Conservation (phyloP, 2,888 invertebrate genomes). For the Eupithecia inturbata region DNA sequence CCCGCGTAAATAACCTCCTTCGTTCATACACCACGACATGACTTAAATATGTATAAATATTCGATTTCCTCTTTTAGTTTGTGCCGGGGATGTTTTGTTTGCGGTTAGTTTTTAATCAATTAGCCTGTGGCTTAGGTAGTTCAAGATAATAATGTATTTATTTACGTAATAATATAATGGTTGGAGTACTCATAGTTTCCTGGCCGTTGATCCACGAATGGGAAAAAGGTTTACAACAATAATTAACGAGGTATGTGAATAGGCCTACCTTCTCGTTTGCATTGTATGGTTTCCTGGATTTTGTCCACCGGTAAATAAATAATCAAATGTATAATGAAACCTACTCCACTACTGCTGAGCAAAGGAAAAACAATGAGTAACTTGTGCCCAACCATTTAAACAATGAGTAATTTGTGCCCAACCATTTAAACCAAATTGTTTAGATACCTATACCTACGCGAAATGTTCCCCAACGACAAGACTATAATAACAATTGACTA, state of each 20-base stretch:
- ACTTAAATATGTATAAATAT: neutral
- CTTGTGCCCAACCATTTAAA: neutral
- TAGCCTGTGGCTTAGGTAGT: neutral
- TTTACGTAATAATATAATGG: conserved; percentile 1
- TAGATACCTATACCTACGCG: no score
- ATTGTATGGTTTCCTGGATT: neutral
- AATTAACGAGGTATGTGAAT: neutral
- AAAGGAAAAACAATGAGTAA: neutral
- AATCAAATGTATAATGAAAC: neutral
- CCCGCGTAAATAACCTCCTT: neutral
- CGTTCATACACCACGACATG: neutral
- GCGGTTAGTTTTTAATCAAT: neutral
- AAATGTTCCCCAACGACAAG: no score
- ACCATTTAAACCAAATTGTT: no score
- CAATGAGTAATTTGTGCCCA: no score
- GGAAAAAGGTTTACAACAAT: neutral
- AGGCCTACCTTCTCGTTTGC: neutral
- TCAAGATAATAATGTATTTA: neutral
- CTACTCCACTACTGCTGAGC: neutral
- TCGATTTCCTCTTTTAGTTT: neutral
- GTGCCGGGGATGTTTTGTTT: conserved; percentile 9
- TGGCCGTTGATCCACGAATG: neutral
- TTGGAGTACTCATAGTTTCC: neutral
- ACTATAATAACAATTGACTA: neutral
- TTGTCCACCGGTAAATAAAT: neutral